Evolutionary conservation across 2,113 vertebrate species (phyloP).

Genomic region (Riparia riparia): DNA sequence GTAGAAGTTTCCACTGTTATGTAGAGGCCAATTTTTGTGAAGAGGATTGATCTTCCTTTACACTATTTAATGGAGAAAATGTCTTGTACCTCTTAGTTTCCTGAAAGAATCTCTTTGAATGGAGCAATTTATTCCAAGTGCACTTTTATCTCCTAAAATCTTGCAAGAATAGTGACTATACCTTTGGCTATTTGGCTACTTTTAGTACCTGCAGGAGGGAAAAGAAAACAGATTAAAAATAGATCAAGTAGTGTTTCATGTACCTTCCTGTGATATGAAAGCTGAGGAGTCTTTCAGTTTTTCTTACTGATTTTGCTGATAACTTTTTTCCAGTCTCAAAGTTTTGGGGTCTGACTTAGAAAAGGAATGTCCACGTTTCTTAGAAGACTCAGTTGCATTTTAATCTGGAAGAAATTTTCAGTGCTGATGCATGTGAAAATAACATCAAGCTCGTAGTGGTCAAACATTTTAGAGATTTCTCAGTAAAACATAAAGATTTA

Average conservation of each 20-base stretch:
- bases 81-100: background rate
- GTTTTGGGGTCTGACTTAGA: background rate
- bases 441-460: accelerated
- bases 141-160: background rate
- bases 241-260: background rate
- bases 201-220: background rate
- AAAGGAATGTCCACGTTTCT: background rate
- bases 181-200: background rate
- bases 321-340: background rate
- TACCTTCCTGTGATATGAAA: background rate
- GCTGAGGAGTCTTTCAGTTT: background rate
- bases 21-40: background rate
- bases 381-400: background rate
- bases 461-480: background rate
- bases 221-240: background rate
- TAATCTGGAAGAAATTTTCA: background rate
- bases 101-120: background rate
- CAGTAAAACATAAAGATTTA: background rate
- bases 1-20: background rate
- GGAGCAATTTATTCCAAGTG: background rate
- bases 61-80: background rate
- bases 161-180: background rate
- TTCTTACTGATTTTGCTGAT: background rate
- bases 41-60: background rate
- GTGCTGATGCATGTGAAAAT: background rate